Percentiles rank a stretch among this genome's conserved stretches.
Evolutionary conservation across 2,888 invertebrate species (phyloP).

Genomic region (Pseudococcus jackbeardsleyi): DNA sequence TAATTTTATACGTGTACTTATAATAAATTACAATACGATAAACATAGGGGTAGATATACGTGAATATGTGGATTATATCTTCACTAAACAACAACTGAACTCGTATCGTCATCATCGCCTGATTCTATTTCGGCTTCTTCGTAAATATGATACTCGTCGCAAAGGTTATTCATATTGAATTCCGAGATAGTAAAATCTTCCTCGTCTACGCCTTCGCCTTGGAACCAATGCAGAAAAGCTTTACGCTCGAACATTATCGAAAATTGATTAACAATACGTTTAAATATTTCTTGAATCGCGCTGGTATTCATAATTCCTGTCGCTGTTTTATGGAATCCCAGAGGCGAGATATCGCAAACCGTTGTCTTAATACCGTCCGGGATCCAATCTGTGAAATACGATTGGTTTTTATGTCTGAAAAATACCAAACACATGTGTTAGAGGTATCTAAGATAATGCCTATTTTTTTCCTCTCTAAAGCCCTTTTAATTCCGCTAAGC

Average conservation of each 20-base stretch:
- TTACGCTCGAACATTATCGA: conserved; percentile 67
- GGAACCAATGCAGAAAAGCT: conserved; percentile 77
- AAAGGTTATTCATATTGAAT: conserved; percentile 57
- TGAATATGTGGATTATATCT: background rate
- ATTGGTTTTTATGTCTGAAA: conserved; percentile 57
- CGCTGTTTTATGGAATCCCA: conserved; percentile 58
- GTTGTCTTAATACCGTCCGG: conserved; percentile 62
- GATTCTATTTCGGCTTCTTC: conserved; percentile 72
- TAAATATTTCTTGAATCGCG: conserved; percentile 59
- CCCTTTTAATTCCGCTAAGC: background rate
- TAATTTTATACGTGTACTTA: background rate
- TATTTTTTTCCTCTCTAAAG: background rate
- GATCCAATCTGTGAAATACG: conserved; percentile 63
- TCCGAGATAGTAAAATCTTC: conserved; percentile 75
- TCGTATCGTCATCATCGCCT: conserved; percentile 73
- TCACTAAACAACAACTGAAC: background rate
- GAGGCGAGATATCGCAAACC: conserved; percentile 58
- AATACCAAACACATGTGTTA: background rate
- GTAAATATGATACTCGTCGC: conserved; percentile 62
- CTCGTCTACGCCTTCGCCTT: conserved; percentile 86
- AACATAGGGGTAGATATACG: background rate
- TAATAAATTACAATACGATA: conserved; percentile 29
- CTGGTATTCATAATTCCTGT: conserved; percentile 60
- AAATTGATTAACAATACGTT: conserved; percentile 60
- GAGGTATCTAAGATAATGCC: background rate